Evolutionary conservation across 2,113 vertebrate genomes (phyloP), one percentile per base, ranked within the genome.

Genomic region (Scomber colias): DNA sequence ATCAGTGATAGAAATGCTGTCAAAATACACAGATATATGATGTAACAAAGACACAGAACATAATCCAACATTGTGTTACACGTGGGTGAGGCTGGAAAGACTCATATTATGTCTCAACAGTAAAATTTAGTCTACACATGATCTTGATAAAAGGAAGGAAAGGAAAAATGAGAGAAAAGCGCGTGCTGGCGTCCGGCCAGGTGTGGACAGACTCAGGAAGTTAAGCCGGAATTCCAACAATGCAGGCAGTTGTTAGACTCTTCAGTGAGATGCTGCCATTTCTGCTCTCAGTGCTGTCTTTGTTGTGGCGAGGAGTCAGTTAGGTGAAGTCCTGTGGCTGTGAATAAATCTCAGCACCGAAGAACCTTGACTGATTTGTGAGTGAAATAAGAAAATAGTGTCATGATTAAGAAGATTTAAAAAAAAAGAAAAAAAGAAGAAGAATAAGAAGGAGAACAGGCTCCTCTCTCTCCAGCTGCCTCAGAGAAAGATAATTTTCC

Each of bases 171-270:
- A 50, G 74, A 66, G 77, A 85, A 68, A 77, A 72, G 87, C 49
- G 30, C 69, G 75, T 56, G 70, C 61, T 95, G 94, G 95, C 92
- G 12, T 74, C 14, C 4, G n/a, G 82, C 93, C 93, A 92, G 88
- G 84, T 90, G 87, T 81, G 87, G 90, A 90, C 86, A 91, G 90
- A 93, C 92, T 91, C 89, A 87, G 93, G 92, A 95, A 95, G 93
- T 91, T 70, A 85, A 89, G 75, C 71, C 63, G 93, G 94, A 95
- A 95, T 95, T 93, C 92, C 88, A 95, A 90, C 91, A 94, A 95
- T 94, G 93, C 82, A 82, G 90, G 90, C 89, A 73, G 91, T 92
- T 90, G 89, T 90, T 90, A 56, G 63, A 66, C 85, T 90, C 90
- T 87, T 88, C 89, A 79, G 72, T 75, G 87, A 86, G 88, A 84